Percentiles rank a stretch among this genome's conserved stretches.
These are phyloP conservation scores for Cantharis nigra DNA, from an alignment of 2,888 invertebrate species.

Conservation along the genomic window DNA sequence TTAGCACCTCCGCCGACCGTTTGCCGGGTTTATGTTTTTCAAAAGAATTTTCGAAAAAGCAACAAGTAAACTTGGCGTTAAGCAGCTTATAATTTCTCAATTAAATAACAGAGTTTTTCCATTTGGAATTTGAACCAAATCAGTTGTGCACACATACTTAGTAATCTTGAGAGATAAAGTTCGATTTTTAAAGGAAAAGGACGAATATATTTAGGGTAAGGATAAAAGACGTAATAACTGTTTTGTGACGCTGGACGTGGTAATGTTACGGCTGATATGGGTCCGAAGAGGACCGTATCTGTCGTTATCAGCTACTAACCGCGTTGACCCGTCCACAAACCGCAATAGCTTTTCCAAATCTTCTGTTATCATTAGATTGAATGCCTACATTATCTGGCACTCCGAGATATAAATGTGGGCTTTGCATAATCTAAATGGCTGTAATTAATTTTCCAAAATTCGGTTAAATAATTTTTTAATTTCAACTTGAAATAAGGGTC, in stretches of 20 bases:
- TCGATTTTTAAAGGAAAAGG: conserved; percentile 26
- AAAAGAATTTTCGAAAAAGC: background rate
- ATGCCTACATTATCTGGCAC: conserved; percentile 14
- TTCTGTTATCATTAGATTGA: conserved; percentile 43
- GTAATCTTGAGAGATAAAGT: conserved; percentile 6
- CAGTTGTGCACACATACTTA: conserved; percentile 4
- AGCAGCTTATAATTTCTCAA: background rate
- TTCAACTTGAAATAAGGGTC: too few species aligned
- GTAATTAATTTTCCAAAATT: background rate
- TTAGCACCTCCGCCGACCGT: background rate
- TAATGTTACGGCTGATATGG: conserved; percentile 37
- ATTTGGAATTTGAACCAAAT: conserved; percentile 8
- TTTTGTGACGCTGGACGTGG: conserved; percentile 33
- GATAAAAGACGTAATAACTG: conserved; percentile 30
- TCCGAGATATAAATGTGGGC: background rate
- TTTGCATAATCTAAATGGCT: background rate
- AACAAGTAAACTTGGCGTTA: background rate
- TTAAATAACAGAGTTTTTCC: background rate
- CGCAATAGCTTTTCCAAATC: conserved; percentile 43
- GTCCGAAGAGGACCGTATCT: conserved; percentile 41
- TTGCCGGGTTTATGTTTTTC: too few species aligned
- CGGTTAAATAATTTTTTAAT: background rate
- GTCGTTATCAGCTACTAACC: conserved; percentile 53
- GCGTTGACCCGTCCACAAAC: conserved; percentile 54
- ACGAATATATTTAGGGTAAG: conserved; percentile 9